Percentiles rank a stretch among this genome's conserved stretches.
These are phyloP conservation scores for Drosophila nasuta DNA, from an alignment of 1,140 invertebrate species.

Conservation along the genomic window DNA sequence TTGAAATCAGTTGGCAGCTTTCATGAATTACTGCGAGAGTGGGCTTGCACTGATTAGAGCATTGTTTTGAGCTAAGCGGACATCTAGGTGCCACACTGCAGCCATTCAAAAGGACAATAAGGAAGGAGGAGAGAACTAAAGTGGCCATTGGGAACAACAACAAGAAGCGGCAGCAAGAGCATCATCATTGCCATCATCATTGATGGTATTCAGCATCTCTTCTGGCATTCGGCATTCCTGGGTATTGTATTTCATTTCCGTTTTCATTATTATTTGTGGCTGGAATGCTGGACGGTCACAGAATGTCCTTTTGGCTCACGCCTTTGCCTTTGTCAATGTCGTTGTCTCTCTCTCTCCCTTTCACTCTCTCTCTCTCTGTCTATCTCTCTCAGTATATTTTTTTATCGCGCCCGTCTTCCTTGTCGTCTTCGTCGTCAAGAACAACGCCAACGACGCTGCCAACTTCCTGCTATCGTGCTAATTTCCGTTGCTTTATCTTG, in stretches of 20 bases:
- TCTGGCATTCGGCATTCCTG: conserved; percentile 62
- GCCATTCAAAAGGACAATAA: conserved; percentile 8
- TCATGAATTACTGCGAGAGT: background rate
- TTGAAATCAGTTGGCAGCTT: conserved; percentile 2
- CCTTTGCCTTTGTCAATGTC: conserved; percentile 22
- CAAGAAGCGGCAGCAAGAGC: conserved; percentile 8
- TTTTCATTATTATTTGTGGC: conserved; percentile 83
- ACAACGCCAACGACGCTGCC: conserved; percentile 76
- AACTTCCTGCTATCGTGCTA: conserved; percentile 85
- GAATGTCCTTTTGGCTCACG: conserved; percentile 44
- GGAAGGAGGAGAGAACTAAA: conserved; percentile 14
- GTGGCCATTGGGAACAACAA: conserved; percentile 19
- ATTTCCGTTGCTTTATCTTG: conserved; percentile 85
- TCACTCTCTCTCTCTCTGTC: background rate
- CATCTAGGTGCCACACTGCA: conserved; percentile 15
- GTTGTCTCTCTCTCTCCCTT: conserved; percentile 18
- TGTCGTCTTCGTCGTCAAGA: conserved; percentile 53
- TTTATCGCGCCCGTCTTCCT: conserved; percentile 33
- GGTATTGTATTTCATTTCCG: conserved; percentile 82
- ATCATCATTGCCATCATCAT: conserved; percentile 29
- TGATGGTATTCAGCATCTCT: conserved; percentile 57
- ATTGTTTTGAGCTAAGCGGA: conserved; percentile 27
- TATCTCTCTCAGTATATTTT: conserved; percentile 29
- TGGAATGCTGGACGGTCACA: conserved; percentile 38
- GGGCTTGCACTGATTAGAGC: conserved; percentile 9